Conservation (phyloP, 2,888 invertebrate species). For the Philhelius pedissequus region DNA sequence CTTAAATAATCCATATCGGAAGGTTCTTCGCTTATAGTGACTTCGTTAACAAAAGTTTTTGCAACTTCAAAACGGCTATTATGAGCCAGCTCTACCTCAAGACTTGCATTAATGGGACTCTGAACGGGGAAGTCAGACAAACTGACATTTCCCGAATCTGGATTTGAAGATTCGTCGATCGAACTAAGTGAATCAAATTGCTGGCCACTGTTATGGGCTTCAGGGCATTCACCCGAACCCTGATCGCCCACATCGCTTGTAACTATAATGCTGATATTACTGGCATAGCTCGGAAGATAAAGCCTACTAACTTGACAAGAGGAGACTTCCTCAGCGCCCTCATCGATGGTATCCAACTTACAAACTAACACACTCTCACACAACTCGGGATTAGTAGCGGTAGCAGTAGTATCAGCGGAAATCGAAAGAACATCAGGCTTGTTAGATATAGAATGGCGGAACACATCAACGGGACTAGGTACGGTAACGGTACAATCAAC, state of each 20-base stretch:
- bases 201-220: constrained; percentile 11
- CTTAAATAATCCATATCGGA: constrained; percentile 40
- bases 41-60: constrained; percentile 73
- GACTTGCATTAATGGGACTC: constrained; percentile 71
- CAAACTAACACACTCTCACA: constrained; percentile 70
- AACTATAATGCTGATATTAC: constrained; percentile 74
- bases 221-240: background rate
- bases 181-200: constrained; percentile 76
- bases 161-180: constrained; percentile 76
- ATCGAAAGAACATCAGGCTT: constrained; percentile 54
- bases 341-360: constrained; percentile 75
- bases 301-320: constrained; percentile 41
- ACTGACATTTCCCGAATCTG: constrained; percentile 78
- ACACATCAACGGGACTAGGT: constrained; percentile 63
- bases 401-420: constrained; percentile 68
- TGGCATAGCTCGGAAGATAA: constrained; percentile 73
- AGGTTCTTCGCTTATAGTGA: constrained; percentile 70
- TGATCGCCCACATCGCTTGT: constrained; percentile 66
- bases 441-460: constrained; percentile 63
- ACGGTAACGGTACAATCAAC: constrained; percentile 61
- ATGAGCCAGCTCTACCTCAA: constrained; percentile 74
- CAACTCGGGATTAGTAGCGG: constrained; percentile 67
- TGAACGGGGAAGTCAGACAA: constrained; percentile 75
- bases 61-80: constrained; percentile 76
- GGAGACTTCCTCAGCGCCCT: constrained; percentile 38